Evolutionary conservation across 2,888 invertebrate genomes (phyloP), one percentile per base, ranked within the genome.

Genomic region (Plusia festucae): DNA sequence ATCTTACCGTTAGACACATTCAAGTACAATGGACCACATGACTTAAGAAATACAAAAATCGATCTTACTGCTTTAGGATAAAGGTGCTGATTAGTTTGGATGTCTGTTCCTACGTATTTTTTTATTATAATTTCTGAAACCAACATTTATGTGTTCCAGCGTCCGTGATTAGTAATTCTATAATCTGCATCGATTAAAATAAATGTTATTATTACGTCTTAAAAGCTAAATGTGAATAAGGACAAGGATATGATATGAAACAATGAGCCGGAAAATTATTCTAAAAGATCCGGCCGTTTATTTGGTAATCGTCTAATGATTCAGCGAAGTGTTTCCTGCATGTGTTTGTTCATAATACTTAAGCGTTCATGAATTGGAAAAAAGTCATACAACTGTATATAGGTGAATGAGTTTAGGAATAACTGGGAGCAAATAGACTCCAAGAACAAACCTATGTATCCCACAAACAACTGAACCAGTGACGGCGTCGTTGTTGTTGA

Each of bases 211-310:
- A 68, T 76, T 70, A 73, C 68, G 68, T 60, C 52, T 68, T 60
- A 65, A 34, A 65, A 76, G 76, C 71, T 61, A 65, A 60, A 65
- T 85, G 82, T 75, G 84, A 90, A 85, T 79, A 81, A 73, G 85
- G 80, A 86, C 88, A 88, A 89, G 86, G 85, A 86, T 87, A 65
- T 65, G 34, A 60, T 40, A 60, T 49, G 63, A 70, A 82, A 88
- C 82, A 85, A 85, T 85, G 76, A 74, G 68, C 73, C 84, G 82
- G 85, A 85, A 87, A 83, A 83, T 84, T 76, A 79, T 85, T 83
- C 84, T 76, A 74, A 72, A 79, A 84, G 78, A 83, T 87, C 88
- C 86, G 85, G 83, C 73, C 78, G 78, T 73, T 60, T 59, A 78
- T 79, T 76, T 76, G 68, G 73, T 78, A 81, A 79, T 61, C 52